These are phyloP conservation scores for Torymus tubicola DNA, from an alignment of 2,888 invertebrate species.

Conservation along the genomic window DNA sequence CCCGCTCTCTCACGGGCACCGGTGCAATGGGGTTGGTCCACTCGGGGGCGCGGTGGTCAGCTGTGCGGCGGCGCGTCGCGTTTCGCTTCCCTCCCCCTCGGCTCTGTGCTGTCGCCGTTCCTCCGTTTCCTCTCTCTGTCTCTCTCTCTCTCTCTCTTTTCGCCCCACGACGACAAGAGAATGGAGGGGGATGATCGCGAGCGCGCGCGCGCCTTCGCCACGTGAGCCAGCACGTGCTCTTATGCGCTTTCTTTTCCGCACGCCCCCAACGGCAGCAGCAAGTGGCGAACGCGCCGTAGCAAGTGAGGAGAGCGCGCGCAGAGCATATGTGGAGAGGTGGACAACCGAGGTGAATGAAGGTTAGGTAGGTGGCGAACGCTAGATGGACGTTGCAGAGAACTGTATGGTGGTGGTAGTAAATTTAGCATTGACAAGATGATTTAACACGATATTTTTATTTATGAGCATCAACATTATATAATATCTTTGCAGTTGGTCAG, in stretches of 20 bases:
- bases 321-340: no score
- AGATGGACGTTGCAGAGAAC: no score
- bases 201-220: constrained; percentile 26
- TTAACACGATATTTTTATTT: no score
- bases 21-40: constrained; percentile 56
- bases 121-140: constrained; percentile 25
- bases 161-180: not conserved
- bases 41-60: constrained; percentile 11
- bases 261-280: no score
- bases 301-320: no score
- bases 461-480: no score
- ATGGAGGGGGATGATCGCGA: constrained; percentile 8
- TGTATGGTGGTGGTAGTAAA: no score
- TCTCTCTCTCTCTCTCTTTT: constrained; percentile 12
- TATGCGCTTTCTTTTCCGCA: constrained; percentile 2
- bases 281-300: no score
- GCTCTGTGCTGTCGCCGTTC: not conserved
- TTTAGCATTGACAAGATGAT: no score
- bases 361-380: no score
- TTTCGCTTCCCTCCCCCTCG: not conserved
- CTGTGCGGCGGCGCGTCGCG: constrained; percentile 4
- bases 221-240: constrained; percentile 44
- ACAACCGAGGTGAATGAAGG: no score
- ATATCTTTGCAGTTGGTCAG: no score
- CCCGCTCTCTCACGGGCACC: not conserved